Evolutionary conservation across 1,140 invertebrate species (phyloP).

Genomic region (Brachionus asplanchnoidis): DNA sequence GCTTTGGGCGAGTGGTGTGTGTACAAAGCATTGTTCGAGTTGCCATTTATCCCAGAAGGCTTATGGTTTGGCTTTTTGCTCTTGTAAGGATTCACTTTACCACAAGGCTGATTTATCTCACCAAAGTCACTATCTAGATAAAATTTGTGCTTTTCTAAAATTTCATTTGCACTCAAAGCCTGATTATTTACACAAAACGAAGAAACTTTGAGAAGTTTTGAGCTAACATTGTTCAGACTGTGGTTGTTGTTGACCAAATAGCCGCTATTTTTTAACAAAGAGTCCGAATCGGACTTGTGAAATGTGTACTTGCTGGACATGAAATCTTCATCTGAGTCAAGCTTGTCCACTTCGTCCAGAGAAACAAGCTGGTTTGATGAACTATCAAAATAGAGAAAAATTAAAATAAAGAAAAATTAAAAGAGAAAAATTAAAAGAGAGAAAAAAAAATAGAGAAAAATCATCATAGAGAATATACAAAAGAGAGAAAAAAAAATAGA

Average conservation of each 20-base stretch:
- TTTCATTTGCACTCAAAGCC: not conserved
- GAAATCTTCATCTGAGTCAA: not conserved
- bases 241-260: not conserved
- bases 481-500: too few species aligned
- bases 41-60: not conserved
- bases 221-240: not conserved
- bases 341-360: not conserved
- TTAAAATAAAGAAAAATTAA: too few species aligned
- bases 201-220: not conserved
- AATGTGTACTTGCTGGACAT: not conserved
- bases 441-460: too few species aligned
- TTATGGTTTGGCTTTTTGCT: not conserved
- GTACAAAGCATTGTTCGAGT: not conserved
- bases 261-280: not conserved
- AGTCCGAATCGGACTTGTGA: not conserved
- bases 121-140: not conserved
- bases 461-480: too few species aligned
- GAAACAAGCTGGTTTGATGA: not conserved
- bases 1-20: not conserved
- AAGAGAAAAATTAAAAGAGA: too few species aligned
- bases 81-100: not conserved
- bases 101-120: not conserved
- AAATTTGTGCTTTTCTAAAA: not conserved
- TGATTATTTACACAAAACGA: slow-evolving; percentile 23
- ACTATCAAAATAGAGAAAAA: too few species aligned